Base-by-base conservation (phyloP, 2,113 vertebrate genomes). In the Oreotragus oreotragus region DNA sequence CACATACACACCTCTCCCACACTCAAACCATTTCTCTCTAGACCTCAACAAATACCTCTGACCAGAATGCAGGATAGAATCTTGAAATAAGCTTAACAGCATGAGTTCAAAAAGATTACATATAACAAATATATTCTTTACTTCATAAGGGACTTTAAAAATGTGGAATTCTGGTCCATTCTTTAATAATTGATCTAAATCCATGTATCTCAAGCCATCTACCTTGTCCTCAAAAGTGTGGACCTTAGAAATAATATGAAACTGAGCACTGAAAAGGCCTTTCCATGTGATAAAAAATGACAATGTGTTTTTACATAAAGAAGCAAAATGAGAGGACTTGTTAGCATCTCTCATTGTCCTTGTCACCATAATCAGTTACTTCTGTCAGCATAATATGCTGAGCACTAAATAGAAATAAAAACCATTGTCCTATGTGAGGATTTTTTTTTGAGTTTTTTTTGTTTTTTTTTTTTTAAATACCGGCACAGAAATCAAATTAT, bases 401-500 rank as follows among this genome's bases (percentile, higher is more conserved):
- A 51, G 6, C 15, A 14, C 53, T 88, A 77, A 88, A 77, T 0
- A 83, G 45, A 84, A 84, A 47, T 87, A 21, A 84, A 90, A 94
- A 85, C 6, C 73, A 87, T 85, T 97, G 93, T 96, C 91, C 58
- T 45, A 58, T 55, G 23, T 84, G 60, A 77, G 28, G 77, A 3
- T 1, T 28, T 81, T n/a, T 43, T 33, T 30, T 64, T 93, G 49
- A 51, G 49, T 93, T 57, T 77, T 76, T n/a, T n/a, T n/a, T n/a
- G n/a, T n/a, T n/a, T n/a, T n/a, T n/a, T n/a, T n/a, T 66, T 93
- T 94, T 84, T 86, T 96, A 96, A 96, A 81, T 88, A 90, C 30
- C 91, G 83, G 45, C 83, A 70, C 55, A 79, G 88, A 97, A 96
- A 98, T 96, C 64, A 96, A 93, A 97, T 96, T 27, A 91, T 91